Evolutionary conservation across 1,140 invertebrate genomes (phyloP).

Genomic region (Brachionus calyciflorus): DNA sequence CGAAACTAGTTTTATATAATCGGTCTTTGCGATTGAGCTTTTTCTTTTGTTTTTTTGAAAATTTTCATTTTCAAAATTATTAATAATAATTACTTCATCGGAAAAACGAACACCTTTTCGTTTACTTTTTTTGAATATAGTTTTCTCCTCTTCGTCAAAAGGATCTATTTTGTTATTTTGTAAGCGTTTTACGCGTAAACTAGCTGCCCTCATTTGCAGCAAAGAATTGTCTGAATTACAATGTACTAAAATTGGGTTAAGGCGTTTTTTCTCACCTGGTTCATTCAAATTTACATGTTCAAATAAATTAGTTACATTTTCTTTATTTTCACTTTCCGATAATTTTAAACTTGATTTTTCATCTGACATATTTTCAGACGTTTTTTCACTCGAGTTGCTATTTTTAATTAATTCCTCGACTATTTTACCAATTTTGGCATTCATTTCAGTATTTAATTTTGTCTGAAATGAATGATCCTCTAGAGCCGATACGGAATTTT

Average conservation of each 20-base stretch:
- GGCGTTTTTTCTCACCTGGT: background rate
- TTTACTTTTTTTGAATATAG: constrained; percentile 6
- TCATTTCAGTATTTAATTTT: constrained; percentile 13
- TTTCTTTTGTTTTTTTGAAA: background rate
- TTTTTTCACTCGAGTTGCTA: too few species aligned
- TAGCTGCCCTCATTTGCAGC: background rate
- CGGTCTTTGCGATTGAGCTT: background rate
- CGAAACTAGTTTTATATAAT: constrained; percentile 4
- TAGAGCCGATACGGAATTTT: background rate
- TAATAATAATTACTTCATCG: background rate
- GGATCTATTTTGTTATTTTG: too few species aligned
- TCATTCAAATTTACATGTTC: too few species aligned
- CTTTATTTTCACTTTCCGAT: too few species aligned
- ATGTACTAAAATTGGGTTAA: constrained; percentile 12
- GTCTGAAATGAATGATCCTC: constrained; percentile 19
- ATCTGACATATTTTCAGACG: too few species aligned
- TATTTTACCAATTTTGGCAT: constrained; percentile 21
- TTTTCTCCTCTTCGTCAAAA: background rate
- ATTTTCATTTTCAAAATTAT: background rate
- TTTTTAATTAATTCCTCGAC: background rate
- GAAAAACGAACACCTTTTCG: constrained; percentile 24
- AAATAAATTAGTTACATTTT: too few species aligned
- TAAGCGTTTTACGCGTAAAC: background rate
- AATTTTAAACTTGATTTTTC: background rate
- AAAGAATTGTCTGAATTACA: background rate